Evolutionary conservation across 2,888 invertebrate genomes (phyloP), one percentile per base, ranked within the genome.

Genomic region (Diachrysia chrysitis): DNA sequence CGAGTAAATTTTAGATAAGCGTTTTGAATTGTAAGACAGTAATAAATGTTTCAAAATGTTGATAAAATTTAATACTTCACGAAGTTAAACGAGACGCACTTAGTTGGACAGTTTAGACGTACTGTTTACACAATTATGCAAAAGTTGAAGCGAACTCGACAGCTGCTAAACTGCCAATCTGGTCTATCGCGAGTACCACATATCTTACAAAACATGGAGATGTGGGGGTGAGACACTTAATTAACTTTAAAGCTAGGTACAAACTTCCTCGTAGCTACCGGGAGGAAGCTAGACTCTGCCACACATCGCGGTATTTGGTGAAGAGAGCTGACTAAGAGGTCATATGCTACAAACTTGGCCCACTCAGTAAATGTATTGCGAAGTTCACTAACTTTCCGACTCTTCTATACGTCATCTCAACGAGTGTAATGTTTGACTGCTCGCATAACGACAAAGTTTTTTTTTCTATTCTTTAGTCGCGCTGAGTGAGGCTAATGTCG

Each of bases 201-300:
- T 86, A 87, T 89, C 86, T 87, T 77, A 85, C 85, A 84, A 84
- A 88, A 88, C 87, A 85, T 83, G 84, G 83, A 76, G 84, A 82
- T 86, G 84, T 85, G 79, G 83, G 83, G 66, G 72, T 62, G 79
- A 78, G 85, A 87, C 87, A 89, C 86, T 91, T 92, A 92, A 92
- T 92, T 92, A 92, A 92, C 91, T 92, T 90, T 91, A 90, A 89
- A 90, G 89, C 88, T 90, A 88, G 89, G 87, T 85, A 84, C 83
- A 85, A 92, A 92, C 88, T 91, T 90, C 80, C 80, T 83, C 83
- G 57, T 77, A 25, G 35, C 72, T 75, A 63, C 53, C 48, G 62
- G 72, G 56, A 63, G 76, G 74, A 73, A 75, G 79, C 77, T 78
- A 83, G 82, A 81, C 83, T 85, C 76, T 80, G 83, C 81, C 82